phyloP scores from a whole-genome alignment of 2,888 invertebrate species.

The Rotaria sp. region DNA sequence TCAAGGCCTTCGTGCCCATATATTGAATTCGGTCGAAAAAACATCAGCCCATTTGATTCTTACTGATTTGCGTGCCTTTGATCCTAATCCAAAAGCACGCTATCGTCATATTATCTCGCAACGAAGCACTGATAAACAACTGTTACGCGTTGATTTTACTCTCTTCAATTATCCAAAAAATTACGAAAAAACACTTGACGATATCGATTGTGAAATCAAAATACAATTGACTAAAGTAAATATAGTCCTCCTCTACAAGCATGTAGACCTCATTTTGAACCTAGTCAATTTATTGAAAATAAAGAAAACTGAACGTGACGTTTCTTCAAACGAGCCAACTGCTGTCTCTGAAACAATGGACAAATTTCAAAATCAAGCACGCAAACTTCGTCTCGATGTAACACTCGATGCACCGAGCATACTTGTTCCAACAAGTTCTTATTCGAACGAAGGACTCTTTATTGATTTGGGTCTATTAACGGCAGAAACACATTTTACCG shows the following conservation, averaged over 20 bases:
- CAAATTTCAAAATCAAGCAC: constrained; percentile 39
- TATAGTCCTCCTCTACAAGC: not conserved
- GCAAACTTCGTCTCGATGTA: constrained; percentile 46
- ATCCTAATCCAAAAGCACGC: not conserved
- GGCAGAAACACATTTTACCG: constrained; percentile 38
- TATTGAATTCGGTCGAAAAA: not conserved
- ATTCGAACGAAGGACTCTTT: constrained; percentile 69
- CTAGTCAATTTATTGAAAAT: not conserved
- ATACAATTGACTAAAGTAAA: not conserved
- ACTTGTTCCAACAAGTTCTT: constrained; percentile 76
- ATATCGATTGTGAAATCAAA: not conserved
- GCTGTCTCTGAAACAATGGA: not conserved
- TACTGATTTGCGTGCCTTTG: not conserved
- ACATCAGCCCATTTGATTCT: not conserved
- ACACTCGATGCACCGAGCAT: constrained; percentile 67
- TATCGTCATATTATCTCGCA: not conserved
- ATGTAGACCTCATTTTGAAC: not conserved
- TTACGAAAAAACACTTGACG: not conserved
- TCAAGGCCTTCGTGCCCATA: constrained; percentile 59
- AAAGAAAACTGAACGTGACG: constrained; percentile 63
- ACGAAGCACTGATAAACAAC: not conserved
- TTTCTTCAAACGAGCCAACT: not conserved
- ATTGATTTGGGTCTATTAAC: constrained; percentile 77
- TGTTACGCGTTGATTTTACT: not conserved
- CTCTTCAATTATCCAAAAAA: not conserved